Base-by-base conservation (phyloP, 1,140 invertebrate genomes). In the Microvelia longipes region DNA sequence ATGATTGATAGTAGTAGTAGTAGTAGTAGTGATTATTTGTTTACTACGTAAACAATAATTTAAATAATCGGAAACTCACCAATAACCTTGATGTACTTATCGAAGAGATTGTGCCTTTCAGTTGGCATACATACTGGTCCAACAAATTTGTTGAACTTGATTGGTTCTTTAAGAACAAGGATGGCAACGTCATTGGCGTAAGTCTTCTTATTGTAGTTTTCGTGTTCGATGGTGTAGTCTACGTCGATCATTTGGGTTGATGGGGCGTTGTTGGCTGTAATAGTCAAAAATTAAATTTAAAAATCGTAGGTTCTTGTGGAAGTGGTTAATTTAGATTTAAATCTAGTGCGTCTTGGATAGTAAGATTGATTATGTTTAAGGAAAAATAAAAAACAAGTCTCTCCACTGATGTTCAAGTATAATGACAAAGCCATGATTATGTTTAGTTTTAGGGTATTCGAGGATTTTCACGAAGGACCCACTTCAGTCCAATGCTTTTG, bases 91-190 rank as follows among this genome's bases (percentile, higher is more conserved):
- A 86, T 82, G 15, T 65, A 75, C 28, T 75, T 62, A n/a, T 81
- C 82, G n/a, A 72, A 76, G 61, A 87, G 85, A 1, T 68, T 72
- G 0, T 72, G 65, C 72, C 81, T 84, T 72, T 82, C 79, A 73
- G 86, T 86, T 0, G 88, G 88, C 35, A 90, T 74, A 78, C 89
- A 91, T 25, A 82, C 84, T 0, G 87, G 86, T 0, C 82, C 83
- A 25, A 90, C 83, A 63, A 77, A 72, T 0, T 78, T 75, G 30
- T 76, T 83, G 73, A 82, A 89, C 2, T 62, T 68, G 0, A 90
- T 86, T 0, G 74, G 71, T 0, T 74, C 70, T 1, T 68, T 60
- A 0, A 85, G 76, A 50, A 76, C 79, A 0, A 90, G 29, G 1
- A 92, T 75, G 0, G 84, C 85, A 2, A 90, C 83, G 73, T 91